A percentile compares a stretch with the other conserved stretches of the same genome.
These are phyloP conservation scores for Pseudanteris insignis DNA, from an alignment of 2,888 invertebrate genomes.

Conservation along the genomic window DNA sequence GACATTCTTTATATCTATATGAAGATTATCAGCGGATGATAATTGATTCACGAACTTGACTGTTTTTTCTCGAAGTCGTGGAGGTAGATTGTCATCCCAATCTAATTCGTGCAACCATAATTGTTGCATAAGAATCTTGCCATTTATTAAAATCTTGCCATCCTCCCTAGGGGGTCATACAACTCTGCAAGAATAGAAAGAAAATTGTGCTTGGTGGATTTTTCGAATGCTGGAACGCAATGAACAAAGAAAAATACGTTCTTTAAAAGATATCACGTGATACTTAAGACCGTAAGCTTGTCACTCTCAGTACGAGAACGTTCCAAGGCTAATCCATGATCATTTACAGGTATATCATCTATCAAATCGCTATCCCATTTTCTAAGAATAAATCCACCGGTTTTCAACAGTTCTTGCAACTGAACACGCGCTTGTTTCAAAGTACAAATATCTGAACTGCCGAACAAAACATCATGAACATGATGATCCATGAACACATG, in stretches of 20 bases:
- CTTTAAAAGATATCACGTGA: not conserved
- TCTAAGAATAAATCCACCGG: no score
- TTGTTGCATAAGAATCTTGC: constrained; percentile 5
- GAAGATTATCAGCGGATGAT: not conserved
- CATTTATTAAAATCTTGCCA: not conserved
- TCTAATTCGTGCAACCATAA: constrained; percentile 6
- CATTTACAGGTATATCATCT: no score
- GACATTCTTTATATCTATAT: constrained; percentile 3
- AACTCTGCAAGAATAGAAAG: constrained; percentile 1
- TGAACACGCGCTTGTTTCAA: no score
- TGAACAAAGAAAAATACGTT: not conserved
- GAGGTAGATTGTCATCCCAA: constrained; percentile 8
- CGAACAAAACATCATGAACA: no score
- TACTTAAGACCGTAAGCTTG: not conserved
- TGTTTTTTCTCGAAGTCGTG: not conserved
- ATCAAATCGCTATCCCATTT: no score
- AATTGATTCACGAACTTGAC: not conserved
- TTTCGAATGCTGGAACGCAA: not conserved
- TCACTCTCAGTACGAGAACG: no score
- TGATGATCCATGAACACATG: no score
- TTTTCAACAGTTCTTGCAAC: no score
- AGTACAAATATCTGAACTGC: no score
- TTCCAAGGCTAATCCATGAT: no score
- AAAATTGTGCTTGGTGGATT: constrained; percentile 1
- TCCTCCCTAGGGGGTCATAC: constrained; percentile 9